These are phyloP conservation scores for Anhinga rufa DNA, from an alignment of 2,113 vertebrate species.

Conservation along the genomic window DNA sequence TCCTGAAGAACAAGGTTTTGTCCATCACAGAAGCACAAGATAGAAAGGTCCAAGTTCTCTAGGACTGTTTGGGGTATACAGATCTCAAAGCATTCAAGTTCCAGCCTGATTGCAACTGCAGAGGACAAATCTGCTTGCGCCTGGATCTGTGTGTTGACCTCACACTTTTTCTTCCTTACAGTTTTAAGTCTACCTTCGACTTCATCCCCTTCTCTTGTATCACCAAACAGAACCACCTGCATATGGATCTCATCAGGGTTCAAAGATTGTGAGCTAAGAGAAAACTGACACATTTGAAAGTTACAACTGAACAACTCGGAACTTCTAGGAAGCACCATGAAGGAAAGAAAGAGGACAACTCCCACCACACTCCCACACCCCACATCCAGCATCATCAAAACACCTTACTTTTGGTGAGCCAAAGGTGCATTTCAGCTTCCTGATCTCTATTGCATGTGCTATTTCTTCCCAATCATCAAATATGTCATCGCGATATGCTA, in stretches of 20 bases:
- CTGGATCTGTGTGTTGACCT: neutral
- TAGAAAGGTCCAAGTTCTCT: neutral
- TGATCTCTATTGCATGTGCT: conserved; percentile 85
- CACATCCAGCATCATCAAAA: neutral
- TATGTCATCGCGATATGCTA: conserved; percentile 87
- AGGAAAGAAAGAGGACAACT: neutral
- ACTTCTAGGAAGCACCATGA: neutral
- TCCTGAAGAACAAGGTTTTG: neutral
- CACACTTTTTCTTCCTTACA: neutral
- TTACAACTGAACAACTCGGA: neutral
- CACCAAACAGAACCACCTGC: neutral
- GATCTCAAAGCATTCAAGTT: neutral
- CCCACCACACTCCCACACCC: neutral
- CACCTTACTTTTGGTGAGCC: conserved; percentile 80
- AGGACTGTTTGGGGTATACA: neutral
- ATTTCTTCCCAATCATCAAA: conserved; percentile 88
- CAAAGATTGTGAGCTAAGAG: neutral
- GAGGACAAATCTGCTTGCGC: neutral
- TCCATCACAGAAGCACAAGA: neutral
- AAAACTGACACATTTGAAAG: neutral
- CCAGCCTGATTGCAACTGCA: neutral
- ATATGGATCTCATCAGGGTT: neutral
- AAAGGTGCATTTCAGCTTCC: conserved; percentile 91
- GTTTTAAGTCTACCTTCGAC: neutral
- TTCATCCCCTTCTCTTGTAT: neutral